Conservation (phyloP, 2,888 invertebrate species). For the Gonocerus acuteangulatus region DNA sequence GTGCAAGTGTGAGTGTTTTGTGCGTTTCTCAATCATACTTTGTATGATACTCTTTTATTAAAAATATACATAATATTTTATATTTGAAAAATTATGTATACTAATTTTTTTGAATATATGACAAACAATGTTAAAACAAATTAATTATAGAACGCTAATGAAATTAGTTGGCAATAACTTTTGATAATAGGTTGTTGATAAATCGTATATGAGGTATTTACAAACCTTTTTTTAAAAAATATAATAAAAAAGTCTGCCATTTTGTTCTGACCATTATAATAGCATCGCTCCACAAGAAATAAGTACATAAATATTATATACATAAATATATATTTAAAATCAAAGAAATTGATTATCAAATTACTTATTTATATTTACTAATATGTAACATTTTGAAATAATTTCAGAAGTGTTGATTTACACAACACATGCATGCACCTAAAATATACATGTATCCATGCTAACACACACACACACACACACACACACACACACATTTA, state of each 20-base stretch:
- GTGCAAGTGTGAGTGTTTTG: slow-evolving; percentile 2
- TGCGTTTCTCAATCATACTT: slow-evolving; percentile 2
- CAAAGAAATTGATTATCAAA: too few species aligned
- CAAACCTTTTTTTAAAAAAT: background rate
- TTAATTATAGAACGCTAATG: slow-evolving; percentile 13
- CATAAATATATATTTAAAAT: too few species aligned
- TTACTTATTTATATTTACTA: too few species aligned
- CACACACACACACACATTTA: too few species aligned
- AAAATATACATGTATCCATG: too few species aligned
- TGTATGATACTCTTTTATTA: slow-evolving; percentile 8
- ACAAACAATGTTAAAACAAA: slow-evolving; percentile 14
- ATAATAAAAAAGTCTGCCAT: slow-evolving; percentile 11
- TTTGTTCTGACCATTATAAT: slow-evolving; percentile 13
- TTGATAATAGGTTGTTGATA: slow-evolving; percentile 20
- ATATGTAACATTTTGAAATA: too few species aligned
- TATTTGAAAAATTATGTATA: slow-evolving; percentile 8
- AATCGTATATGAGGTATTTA: slow-evolving; percentile 7
- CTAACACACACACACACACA: too few species aligned
- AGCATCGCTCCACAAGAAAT: slow-evolving; percentile 12
- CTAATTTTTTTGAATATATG: slow-evolving; percentile 7
- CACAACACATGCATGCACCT: too few species aligned
- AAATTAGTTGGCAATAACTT: slow-evolving; percentile 23
- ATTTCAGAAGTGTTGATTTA: too few species aligned
- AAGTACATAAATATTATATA: slow-evolving; percentile 8
- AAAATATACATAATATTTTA: slow-evolving; percentile 14